phyloP scores from a whole-genome alignment of 2,888 invertebrate genomes.

The Phrixothrix hirtus region DNA sequence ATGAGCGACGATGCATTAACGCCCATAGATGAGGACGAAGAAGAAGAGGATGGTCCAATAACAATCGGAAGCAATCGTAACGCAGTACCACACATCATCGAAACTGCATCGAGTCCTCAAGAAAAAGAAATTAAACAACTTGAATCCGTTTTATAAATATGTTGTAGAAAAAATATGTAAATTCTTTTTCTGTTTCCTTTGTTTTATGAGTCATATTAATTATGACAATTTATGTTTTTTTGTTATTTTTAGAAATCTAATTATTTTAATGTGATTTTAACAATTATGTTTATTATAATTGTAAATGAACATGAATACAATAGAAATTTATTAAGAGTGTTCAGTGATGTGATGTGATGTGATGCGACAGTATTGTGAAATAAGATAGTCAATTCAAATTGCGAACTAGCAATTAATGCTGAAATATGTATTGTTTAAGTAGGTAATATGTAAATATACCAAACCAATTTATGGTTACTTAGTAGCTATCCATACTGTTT shows the following conservation, averaged over 20 bases:
- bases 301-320: too few species aligned
- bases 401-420: constrained; percentile 27
- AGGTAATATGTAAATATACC: constrained; percentile 31
- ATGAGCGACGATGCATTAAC: constrained; percentile 69
- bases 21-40: constrained; percentile 84
- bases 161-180: not conserved
- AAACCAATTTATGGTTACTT: constrained; percentile 23
- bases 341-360: constrained; percentile 25
- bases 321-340: constrained; percentile 17
- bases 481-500: constrained; percentile 21
- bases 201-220: too few species aligned
- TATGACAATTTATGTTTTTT: constrained; percentile 1
- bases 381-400: constrained; percentile 31
- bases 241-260: constrained; percentile 11
- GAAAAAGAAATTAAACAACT: constrained; percentile 67
- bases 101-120: constrained; percentile 71
- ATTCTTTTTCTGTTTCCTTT: too few species aligned
- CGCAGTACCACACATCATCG: constrained; percentile 72
- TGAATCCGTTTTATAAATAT: constrained; percentile 70
- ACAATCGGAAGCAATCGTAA: constrained; percentile 61
- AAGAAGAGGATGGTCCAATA: constrained; percentile 71
- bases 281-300: constrained; percentile 4
- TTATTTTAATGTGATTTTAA: constrained; percentile 15
- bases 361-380: constrained; percentile 31
- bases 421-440: constrained; percentile 28